Base-by-base conservation (phyloP, 2,888 invertebrate species). In the Cecidostiba fungosa region DNA sequence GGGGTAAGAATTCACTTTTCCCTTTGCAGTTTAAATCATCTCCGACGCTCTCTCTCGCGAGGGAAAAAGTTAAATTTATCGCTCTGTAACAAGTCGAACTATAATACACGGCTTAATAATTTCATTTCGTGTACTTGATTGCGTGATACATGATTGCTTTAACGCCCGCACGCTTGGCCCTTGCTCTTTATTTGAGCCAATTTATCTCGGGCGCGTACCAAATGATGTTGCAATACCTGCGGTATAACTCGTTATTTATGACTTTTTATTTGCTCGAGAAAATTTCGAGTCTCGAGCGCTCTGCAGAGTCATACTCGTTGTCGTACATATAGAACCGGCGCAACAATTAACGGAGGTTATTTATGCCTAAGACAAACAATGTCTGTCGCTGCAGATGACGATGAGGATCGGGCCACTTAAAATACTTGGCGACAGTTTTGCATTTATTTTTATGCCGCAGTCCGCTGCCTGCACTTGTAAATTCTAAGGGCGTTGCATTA, bases 251-350 rank as follows among this genome's bases (percentile, higher is more conserved):
- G 59, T 62, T 59, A 77, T 77, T 77, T 77, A 77, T 77, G 12
- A 39, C 77, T 54, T 77, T 77, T 62, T 77, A 77, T 54, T 77
- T 77, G 54, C 54, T 54, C 36, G 36, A 77, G 54, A 54, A 77
- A 77, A 77, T 62, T n/a, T 29, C 14, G 29, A 54, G 59, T 10
- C n/a, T n/a, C 12, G 62, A 23, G 54, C 8, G 10, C 62, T 23
- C 12, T 14, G 66, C 66, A 26, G 29, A 66, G 66, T n/a, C 62
- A 62, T 62, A 62, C 23, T 19, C 47, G 39, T 14, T 6, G 14
- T 14, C 6, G 14, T 47, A 6, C 47, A 16, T 54, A 54, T 54
- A 54, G 59, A 16, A 59, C 59, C 14, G 29, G 5, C 6, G n/a
- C 19, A 66, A 26, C 29, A 26, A 66, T 66, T 66, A 66, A 66